Conservation (phyloP, 2,113 vertebrate species). For the Chiloscyllium plagiosum region DNA sequence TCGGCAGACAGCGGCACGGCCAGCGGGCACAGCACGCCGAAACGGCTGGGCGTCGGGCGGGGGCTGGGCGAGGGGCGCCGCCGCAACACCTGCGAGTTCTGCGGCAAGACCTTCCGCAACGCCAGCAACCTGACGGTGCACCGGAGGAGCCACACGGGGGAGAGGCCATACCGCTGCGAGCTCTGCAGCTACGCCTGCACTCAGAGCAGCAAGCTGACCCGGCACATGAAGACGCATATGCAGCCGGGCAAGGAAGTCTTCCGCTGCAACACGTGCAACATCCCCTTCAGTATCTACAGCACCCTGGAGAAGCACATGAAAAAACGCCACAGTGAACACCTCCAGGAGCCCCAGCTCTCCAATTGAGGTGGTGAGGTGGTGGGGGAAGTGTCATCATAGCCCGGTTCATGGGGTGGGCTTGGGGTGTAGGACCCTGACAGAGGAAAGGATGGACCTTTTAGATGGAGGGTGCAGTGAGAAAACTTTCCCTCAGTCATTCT, state of each 20-base stretch:
- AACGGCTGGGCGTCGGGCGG: conserved; percentile 28
- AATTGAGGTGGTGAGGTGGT: neutral
- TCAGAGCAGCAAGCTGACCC: conserved; percentile 78
- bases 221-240: conserved; percentile 79
- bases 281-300: conserved; percentile 74
- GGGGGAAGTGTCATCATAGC: neutral
- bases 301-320: conserved; percentile 78
- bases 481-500: neutral
- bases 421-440: neutral
- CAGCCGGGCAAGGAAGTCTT: conserved; percentile 63
- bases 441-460: too few species aligned
- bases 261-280: conserved; percentile 65
- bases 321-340: conserved; percentile 54
- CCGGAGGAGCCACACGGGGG: conserved; percentile 73
- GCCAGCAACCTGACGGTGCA: conserved; percentile 82
- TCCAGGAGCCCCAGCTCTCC: neutral
- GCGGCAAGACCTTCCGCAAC: conserved; percentile 73
- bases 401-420: too few species aligned
- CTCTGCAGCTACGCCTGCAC: conserved; percentile 76
- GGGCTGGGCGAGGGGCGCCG: conserved; percentile 34
- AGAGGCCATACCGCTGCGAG: conserved; percentile 69
- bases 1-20: conserved; percentile 42
- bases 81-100: conserved; percentile 72
- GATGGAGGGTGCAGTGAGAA: neutral
- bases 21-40: conserved; percentile 58